phyloP scores from a whole-genome alignment of 2,888 invertebrate genomes.

The Sericinus montela region DNA sequence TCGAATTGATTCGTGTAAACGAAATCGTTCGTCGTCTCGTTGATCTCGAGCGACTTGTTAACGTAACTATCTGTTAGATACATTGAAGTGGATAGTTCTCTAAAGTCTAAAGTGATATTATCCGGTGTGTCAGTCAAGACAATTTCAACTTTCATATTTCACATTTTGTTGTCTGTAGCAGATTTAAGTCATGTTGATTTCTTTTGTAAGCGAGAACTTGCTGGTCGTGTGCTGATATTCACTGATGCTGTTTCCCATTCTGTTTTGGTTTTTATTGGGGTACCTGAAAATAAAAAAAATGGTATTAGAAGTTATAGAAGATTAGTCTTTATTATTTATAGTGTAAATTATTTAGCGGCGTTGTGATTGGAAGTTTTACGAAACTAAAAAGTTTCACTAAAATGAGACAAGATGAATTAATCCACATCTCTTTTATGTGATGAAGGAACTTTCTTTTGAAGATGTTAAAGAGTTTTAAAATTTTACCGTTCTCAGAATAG shows the following conservation, averaged over 20 bases:
- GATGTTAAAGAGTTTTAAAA: no score
- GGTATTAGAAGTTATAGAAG: no score
- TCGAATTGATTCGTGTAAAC: slow-evolving; percentile 59
- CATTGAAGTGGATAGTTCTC: slow-evolving; percentile 66
- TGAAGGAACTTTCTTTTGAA: no score
- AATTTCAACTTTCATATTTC: slow-evolving; percentile 51
- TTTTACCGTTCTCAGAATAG: no score
- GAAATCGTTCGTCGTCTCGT: slow-evolving; percentile 54
- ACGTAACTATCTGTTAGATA: slow-evolving; percentile 63
- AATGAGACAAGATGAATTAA: no score
- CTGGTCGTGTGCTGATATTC: slow-evolving; percentile 27
- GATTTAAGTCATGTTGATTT: slow-evolving; percentile 46
- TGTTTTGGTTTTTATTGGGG: slow-evolving; percentile 10
- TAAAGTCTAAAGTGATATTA: slow-evolving; percentile 57
- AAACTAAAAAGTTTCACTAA: no score
- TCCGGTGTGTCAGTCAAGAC: slow-evolving; percentile 42
- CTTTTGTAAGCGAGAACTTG: slow-evolving; percentile 41
- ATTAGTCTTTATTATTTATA: no score
- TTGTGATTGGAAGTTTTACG: no score
- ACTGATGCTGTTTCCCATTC: slow-evolving; percentile 31
- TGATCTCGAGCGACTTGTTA: slow-evolving; percentile 53
- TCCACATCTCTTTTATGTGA: no score
- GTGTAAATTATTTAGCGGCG: no score
- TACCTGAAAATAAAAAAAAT: slow-evolving; percentile 31
- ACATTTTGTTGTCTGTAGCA: slow-evolving; percentile 39